Base-by-base conservation (phyloP, 2,113 vertebrate genomes). In the Archocentrus centrarchus region DNA sequence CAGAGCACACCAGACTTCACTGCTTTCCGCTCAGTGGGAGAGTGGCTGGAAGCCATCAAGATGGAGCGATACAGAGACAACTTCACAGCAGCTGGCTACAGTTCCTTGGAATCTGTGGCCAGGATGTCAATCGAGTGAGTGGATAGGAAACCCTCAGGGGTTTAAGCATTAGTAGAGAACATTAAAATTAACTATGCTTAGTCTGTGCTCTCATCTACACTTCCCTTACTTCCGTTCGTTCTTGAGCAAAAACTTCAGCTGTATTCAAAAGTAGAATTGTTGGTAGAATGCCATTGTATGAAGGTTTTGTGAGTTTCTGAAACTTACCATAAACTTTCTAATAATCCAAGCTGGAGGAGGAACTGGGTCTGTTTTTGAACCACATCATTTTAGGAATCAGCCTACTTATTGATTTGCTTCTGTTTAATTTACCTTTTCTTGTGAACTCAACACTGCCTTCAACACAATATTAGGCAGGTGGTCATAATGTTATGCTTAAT, bases 31-130 rank as follows among this genome's bases (percentile, higher is more conserved):
- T 97, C 98, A 44, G 97, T 99, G 95, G 97, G 97, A 93, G 98
- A 99, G 95, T 99, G 98, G 98, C 95, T 99, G 93, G 97, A 99
- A 96, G 98, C 98, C 96, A 99, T 99, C 96, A 99, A 99, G 96
- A 99, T 99, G 98, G 98, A 99, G 93, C 96, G 97, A 94, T 99
- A 99, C 94, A 96, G 97, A 93, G 98, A 99, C 95, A 99, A 98
- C 96, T 99, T 99, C 96, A 98, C 98, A 92, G 98, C 98, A 82
- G 98, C 98, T 55, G 98, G 98, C 91, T 99, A 98, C 95, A 97
- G 96, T 96, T 98, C 97, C 76, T 96, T 99, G 91, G 98, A 99
- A 91, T 97, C 98, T 87, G 98, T 99, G 93, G 98, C 98, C 86
- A 97, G 98, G 95, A 99, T 99, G 98, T 98, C 98, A 93, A 98